A percentile compares a stretch with the other conserved stretches of the same genome.
Conservation (phyloP, 2,797 vertebrate species). For the Leontopithecus rosalia region DNA sequence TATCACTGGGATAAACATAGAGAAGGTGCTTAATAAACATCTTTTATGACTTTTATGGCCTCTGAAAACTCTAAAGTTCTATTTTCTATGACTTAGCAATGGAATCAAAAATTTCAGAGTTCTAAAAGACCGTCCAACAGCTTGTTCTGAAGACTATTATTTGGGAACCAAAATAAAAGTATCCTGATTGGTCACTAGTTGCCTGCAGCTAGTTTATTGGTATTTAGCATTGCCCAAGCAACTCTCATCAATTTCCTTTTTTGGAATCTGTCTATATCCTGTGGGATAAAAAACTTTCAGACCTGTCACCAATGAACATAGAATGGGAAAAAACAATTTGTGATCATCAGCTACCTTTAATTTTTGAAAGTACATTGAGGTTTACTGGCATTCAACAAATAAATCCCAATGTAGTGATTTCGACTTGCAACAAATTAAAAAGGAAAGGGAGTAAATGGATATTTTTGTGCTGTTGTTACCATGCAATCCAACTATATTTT, state of each 20-base stretch:
- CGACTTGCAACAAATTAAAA: background rate
- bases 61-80: background rate
- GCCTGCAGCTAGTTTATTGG: background rate
- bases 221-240: background rate
- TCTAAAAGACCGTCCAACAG: background rate
- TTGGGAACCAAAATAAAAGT: slow-evolving; percentile 19
- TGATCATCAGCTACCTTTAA: background rate
- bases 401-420: background rate
- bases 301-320: background rate
- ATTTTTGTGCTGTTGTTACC: background rate
- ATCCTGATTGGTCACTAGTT: background rate
- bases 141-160: background rate
- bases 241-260: background rate
- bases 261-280: background rate
- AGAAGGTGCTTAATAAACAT: background rate
- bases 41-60: background rate
- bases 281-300: background rate
- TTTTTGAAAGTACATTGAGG: background rate
- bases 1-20: background rate
- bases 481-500: background rate
- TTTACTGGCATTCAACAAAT: background rate
- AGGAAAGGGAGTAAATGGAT: background rate
- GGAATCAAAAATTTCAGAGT: background rate
- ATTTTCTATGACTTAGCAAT: slow-evolving; percentile 1
- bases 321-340: background rate